These are phyloP conservation scores for Desmophyllum pertusum DNA, from an alignment of 92 coral and sea anemone genomes.

Conservation along the genomic window DNA sequence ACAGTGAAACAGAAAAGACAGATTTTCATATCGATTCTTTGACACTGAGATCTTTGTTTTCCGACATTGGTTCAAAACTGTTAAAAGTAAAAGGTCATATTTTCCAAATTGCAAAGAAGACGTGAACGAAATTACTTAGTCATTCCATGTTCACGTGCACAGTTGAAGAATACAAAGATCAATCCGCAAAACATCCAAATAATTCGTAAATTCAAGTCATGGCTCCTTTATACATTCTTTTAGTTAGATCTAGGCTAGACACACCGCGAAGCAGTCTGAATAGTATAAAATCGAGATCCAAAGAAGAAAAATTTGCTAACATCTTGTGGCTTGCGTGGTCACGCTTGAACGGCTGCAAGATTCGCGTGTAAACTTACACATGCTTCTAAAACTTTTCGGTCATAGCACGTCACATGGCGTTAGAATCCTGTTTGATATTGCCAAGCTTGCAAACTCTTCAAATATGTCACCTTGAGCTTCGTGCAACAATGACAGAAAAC, in stretches of 20 bases:
- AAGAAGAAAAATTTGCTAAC: not conserved
- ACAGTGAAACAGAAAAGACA: not conserved
- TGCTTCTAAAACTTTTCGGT: not conserved
- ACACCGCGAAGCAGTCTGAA: not conserved
- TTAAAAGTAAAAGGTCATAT: not conserved
- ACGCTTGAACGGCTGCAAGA: not conserved
- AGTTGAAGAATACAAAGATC: conserved; percentile 42
- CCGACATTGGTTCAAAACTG: not conserved
- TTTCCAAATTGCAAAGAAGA: not conserved
- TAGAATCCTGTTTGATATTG: not conserved
- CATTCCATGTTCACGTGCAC: conserved; percentile 39
- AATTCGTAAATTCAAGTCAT: not conserved
- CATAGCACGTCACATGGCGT: not conserved
- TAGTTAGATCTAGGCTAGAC: not conserved
- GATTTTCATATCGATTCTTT: not conserved
- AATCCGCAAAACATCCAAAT: not conserved
- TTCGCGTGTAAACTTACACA: not conserved
- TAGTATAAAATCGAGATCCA: not conserved
- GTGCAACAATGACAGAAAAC: not conserved
- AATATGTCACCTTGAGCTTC: conserved; percentile 1
- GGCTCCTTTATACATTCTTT: not conserved
- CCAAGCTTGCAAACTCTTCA: not conserved
- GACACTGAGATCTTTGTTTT: not conserved
- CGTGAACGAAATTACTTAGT: not conserved
- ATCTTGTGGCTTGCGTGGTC: not conserved